Evolutionary conservation across 1,140 invertebrate species (phyloP), one percentile per base, ranked within the genome.

Genomic region (Zaprionus lachaisei): DNA sequence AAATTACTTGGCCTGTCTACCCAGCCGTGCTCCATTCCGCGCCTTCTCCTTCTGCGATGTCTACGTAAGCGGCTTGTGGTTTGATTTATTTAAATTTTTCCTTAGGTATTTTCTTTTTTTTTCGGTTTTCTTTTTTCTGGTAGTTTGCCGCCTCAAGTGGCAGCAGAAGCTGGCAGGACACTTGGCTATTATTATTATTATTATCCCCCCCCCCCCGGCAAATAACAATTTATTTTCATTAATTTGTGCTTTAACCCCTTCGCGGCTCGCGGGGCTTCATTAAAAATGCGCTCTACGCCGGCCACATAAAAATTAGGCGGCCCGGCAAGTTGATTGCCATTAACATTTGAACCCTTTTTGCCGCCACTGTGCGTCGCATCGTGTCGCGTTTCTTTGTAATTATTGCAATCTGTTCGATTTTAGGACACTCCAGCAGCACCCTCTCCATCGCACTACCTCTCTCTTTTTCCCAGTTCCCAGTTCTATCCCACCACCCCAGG

Each of bases 201-300:
- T 47, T n/a, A n/a, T n/a, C n/a, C n/a, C n/a, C n/a, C n/a, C 20
- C 26, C 60, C 66, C 72, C 51, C 60, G 68, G 73, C 68, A 73
- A 81, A 92, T 87, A 84, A 91, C 91, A 92, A 92, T 92, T 92
- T 89, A 92, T 92, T 92, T 92, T 92, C 91, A 92, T 92, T 92
- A 92, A 92, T 92, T 92, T 91, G 84, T 77, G 80, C 81, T 82
- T 70, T 91, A 89, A 91, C 89, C 89, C 89, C 89, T 91, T 79
- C 78, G 75, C 65, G 70, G 47, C 41, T 47, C 54, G 38, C 17
- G 28, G 66, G 56, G 72, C 60, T 87, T 87, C 83, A 87, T 87
- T 87, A 87, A 71, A 81, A 87, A 87, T 87, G 83, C 83, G 86
- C 54, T 68, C 62, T 75, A 81, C 83, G 87, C 77, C 63, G 66